Conservation (phyloP, 1,140 invertebrate genomes). For the Heliconius melpomene region DNA sequence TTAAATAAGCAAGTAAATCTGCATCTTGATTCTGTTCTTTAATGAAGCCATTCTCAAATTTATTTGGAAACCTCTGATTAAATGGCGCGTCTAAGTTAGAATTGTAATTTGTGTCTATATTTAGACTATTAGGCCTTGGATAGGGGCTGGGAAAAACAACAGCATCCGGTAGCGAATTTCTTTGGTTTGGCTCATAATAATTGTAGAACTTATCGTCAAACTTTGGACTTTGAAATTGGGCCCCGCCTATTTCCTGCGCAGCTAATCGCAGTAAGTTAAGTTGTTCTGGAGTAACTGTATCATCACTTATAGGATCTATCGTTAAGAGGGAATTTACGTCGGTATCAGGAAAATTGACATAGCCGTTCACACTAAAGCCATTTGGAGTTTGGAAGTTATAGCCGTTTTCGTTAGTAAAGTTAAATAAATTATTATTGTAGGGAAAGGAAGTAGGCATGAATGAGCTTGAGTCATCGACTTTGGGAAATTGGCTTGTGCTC, state of each 20-base stretch:
- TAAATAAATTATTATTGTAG: slow-evolving; percentile 43
- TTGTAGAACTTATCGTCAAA: slow-evolving; percentile 70
- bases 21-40: slow-evolving; percentile 63
- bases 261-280: slow-evolving; percentile 74
- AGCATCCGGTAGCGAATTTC: slow-evolving; percentile 68
- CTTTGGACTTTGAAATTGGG: slow-evolving; percentile 69
- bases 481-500: slow-evolving; percentile 52
- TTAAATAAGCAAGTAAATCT: slow-evolving; percentile 65
- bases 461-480: slow-evolving; percentile 56
- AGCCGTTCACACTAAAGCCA: slow-evolving; percentile 64
- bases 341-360: slow-evolving; percentile 63
- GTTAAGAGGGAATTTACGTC: slow-evolving; percentile 58
- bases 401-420: slow-evolving; percentile 56
- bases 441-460: slow-evolving; percentile 48
- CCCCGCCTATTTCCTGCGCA: slow-evolving; percentile 74
- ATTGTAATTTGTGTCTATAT: slow-evolving; percentile 65
- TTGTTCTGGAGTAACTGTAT: slow-evolving; percentile 69
- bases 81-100: slow-evolving; percentile 54
- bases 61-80: slow-evolving; percentile 62
- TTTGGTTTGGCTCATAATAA: slow-evolving; percentile 75
- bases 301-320: slow-evolving; percentile 58
- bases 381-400: slow-evolving; percentile 59
- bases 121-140: slow-evolving; percentile 68
- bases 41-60: slow-evolving; percentile 55
- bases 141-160: slow-evolving; percentile 63